These are phyloP conservation scores for Orbicella faveolata DNA, from an alignment of 64 coral and sea anemone species.

Conservation along the genomic window DNA sequence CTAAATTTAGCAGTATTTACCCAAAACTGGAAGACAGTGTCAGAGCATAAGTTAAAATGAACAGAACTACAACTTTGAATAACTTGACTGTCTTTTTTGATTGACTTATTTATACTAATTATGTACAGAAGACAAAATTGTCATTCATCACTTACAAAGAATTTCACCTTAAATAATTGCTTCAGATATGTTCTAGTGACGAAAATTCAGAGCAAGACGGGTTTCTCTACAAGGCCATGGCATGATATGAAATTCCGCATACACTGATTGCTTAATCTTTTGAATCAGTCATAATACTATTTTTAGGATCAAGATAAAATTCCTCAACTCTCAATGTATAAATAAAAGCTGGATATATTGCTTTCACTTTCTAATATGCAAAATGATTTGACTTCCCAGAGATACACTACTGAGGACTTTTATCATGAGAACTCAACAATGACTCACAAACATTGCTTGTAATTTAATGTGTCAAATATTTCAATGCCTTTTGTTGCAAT, in stretches of 20 bases:
- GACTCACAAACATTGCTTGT: not conserved
- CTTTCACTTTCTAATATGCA: not conserved
- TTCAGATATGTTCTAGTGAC: not conserved
- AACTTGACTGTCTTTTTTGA: no score
- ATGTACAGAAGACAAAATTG: no score
- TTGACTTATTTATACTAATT: no score
- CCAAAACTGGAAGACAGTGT: no score
- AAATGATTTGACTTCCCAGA: not conserved
- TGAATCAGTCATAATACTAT: not conserved
- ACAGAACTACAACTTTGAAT: no score
- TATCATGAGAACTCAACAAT: not conserved
- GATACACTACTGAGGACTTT: not conserved
- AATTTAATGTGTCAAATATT: no score
- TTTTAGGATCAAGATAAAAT: not conserved
- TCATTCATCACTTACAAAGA: no score
- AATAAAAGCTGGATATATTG: not conserved
- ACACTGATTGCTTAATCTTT: not conserved
- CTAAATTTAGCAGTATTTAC: no score
- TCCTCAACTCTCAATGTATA: not conserved
- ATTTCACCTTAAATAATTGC: no score
- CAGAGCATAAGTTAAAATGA: no score
- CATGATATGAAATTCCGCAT: not conserved
- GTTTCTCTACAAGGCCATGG: not conserved
- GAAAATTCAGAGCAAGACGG: not conserved
- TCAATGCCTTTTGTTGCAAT: not conserved